Evolutionary conservation across 2,888 invertebrate genomes (phyloP).

Genomic region (Adineta ricciae): DNA sequence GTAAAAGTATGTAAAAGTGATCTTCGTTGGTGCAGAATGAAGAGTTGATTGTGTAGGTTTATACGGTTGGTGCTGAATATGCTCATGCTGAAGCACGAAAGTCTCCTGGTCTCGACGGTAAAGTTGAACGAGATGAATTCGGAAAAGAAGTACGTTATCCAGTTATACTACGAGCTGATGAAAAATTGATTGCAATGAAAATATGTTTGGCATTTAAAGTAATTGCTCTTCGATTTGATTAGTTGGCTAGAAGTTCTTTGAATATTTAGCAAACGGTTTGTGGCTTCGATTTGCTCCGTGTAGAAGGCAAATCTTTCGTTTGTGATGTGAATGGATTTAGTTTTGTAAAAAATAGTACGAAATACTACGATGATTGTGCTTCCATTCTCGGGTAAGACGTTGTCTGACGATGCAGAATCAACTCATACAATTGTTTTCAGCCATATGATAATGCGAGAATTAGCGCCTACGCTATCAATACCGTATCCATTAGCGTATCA

Average conservation of each 20-base stretch:
- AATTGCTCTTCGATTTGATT: background rate
- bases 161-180: slow-evolving; percentile 87
- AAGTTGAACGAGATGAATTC: slow-evolving; percentile 91
- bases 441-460: slow-evolving; percentile 86
- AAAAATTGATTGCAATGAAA: slow-evolving; percentile 91
- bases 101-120: slow-evolving; percentile 92
- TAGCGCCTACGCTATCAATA: slow-evolving; percentile 87
- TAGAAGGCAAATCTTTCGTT: slow-evolving; percentile 95
- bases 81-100: slow-evolving; percentile 98
- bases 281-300: slow-evolving; percentile 88
- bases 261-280: slow-evolving; percentile 76
- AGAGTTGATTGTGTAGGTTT: slow-evolving; percentile 61
- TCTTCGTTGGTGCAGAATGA: slow-evolving; percentile 45
- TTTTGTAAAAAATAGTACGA: slow-evolving; percentile 97
- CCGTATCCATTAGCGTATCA: slow-evolving; percentile 71
- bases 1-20: slow-evolving; percentile 52
- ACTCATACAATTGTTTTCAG: slow-evolving; percentile 54
- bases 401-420: slow-evolving; percentile 79
- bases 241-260: too few species aligned
- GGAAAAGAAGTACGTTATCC: slow-evolving; percentile 94
- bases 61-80: slow-evolving; percentile 97
- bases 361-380: slow-evolving; percentile 98
- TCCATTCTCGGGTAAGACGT: slow-evolving; percentile 96
- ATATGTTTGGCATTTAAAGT: slow-evolving; percentile 63
- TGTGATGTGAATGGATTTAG: slow-evolving; percentile 99